Conservation (phyloP, 2,888 invertebrate genomes). For the Rhorus exstirpatorius region DNA sequence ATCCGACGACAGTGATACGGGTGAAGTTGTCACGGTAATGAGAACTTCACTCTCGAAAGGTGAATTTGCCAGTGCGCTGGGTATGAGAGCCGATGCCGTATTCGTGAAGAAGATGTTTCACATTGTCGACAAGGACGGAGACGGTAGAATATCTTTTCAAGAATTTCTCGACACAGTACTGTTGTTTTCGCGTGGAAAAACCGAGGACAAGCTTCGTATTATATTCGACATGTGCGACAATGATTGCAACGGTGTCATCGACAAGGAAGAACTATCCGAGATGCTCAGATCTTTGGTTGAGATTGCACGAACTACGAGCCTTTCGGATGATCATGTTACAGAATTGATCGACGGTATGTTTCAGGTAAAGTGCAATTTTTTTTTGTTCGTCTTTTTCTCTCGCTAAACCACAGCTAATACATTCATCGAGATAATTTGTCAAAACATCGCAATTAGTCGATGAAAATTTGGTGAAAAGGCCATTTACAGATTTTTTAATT, state of each 20-base stretch:
- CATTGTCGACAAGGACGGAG: constrained; percentile 97
- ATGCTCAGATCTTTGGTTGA: constrained; percentile 97
- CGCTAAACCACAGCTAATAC: no score
- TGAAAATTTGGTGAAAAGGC: no score
- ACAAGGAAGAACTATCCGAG: constrained; percentile 96
- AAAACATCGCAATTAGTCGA: no score
- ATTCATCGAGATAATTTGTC: no score
- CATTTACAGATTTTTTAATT: no score
- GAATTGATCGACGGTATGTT: constrained; percentile 98
- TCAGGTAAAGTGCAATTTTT: constrained; percentile 87
- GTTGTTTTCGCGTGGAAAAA: constrained; percentile 95
- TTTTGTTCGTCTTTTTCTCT: no score
- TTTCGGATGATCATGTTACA: constrained; percentile 96
- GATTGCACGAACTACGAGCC: constrained; percentile 96
- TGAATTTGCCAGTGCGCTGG: constrained; percentile 97
- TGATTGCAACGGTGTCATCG: constrained; percentile 97
- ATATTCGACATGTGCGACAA: constrained; percentile 99
- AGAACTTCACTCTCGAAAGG: constrained; percentile 95
- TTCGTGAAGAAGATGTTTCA: constrained; percentile 99
- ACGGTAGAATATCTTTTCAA: constrained; percentile 96
- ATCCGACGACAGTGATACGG: constrained; percentile 91
- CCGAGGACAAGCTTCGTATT: constrained; percentile 96
- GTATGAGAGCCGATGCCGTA: constrained; percentile 97
- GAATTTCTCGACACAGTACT: constrained; percentile 98
- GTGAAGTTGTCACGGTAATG: constrained; percentile 97